Evolutionary conservation across 2,888 invertebrate species (phyloP).

Genomic region (Clusia tigrina): DNA sequence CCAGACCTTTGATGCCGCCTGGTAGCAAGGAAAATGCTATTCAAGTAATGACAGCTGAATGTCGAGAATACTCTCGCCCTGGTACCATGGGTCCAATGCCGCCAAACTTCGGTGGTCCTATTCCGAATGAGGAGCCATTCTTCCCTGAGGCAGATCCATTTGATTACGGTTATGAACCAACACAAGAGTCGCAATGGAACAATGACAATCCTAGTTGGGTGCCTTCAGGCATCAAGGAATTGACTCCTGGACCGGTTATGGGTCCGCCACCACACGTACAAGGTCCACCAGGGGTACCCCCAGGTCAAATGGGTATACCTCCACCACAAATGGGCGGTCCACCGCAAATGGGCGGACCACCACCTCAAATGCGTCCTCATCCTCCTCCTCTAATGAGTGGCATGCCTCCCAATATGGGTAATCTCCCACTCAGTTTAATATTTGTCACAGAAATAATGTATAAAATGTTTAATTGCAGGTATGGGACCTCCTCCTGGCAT

Average conservation of each 20-base stretch:
- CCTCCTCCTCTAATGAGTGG: constrained; percentile 23
- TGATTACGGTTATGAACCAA: constrained; percentile 73
- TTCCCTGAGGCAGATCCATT: constrained; percentile 62
- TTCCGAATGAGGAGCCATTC: constrained; percentile 62
- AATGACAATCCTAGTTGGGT: constrained; percentile 70
- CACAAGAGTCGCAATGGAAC: constrained; percentile 78
- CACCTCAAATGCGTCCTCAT: constrained; percentile 32
- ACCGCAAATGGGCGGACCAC: constrained; percentile 47
- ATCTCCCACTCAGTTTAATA: constrained; percentile 20
- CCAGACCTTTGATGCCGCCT: constrained; percentile 48
- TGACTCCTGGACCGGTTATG: constrained; percentile 70
- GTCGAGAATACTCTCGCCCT: constrained; percentile 80
- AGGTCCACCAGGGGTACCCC: constrained; percentile 56
- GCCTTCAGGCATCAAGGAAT: constrained; percentile 73
- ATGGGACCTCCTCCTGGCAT: constrained; percentile 55
- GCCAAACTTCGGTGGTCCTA: constrained; percentile 63
- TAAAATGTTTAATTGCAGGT: constrained; percentile 32
- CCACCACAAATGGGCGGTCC: constrained; percentile 52
- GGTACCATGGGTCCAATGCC: constrained; percentile 65
- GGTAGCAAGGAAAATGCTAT: constrained; percentile 79
- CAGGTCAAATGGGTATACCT: constrained; percentile 47
- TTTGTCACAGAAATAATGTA: neutral
- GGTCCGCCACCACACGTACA: constrained; percentile 57
- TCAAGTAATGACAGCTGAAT: constrained; percentile 92
- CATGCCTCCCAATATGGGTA: constrained; percentile 46